Evolutionary conservation across 2,113 vertebrate species (phyloP).

Genomic region (Pangasianodon gigas): DNA sequence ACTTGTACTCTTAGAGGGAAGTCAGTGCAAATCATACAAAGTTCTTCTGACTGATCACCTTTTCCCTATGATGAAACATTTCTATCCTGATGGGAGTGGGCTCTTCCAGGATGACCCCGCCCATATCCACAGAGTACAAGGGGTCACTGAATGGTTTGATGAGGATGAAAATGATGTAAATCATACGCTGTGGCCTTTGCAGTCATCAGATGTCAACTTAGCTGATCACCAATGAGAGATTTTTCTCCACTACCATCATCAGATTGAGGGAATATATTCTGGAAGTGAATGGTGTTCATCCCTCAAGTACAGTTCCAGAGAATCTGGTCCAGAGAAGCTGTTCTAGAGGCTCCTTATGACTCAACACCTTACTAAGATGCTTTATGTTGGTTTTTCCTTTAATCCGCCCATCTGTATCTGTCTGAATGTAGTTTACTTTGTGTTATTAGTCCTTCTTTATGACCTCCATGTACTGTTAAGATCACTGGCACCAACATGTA

Average conservation of each 20-base stretch:
- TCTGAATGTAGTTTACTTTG: neutral
- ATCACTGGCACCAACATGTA: slow-evolving; percentile 17
- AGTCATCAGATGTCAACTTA: neutral
- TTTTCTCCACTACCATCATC: neutral
- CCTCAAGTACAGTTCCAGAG: neutral
- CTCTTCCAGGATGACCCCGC: neutral
- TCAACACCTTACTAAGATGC: too few species aligned
- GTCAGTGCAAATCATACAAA: neutral
- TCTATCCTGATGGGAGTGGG: neutral
- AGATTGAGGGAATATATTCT: neutral
- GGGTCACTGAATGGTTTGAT: neutral
- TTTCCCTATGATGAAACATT: neutral
- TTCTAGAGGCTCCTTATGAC: neutral
- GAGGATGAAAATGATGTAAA: neutral
- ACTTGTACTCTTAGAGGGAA: neutral
- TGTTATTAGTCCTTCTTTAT: neutral
- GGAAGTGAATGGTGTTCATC: neutral
- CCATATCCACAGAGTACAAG: neutral
- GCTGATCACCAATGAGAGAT: neutral
- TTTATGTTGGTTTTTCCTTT: neutral
- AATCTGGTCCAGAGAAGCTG: neutral
- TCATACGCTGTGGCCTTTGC: neutral
- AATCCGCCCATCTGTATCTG: neutral
- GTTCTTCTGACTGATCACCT: neutral
- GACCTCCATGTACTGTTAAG: neutral